Percentiles rank a stretch among this genome's conserved stretches.
Evolutionary conservation across 2,888 invertebrate genomes (phyloP).

Genomic region (Trissoscelio sp.): DNA sequence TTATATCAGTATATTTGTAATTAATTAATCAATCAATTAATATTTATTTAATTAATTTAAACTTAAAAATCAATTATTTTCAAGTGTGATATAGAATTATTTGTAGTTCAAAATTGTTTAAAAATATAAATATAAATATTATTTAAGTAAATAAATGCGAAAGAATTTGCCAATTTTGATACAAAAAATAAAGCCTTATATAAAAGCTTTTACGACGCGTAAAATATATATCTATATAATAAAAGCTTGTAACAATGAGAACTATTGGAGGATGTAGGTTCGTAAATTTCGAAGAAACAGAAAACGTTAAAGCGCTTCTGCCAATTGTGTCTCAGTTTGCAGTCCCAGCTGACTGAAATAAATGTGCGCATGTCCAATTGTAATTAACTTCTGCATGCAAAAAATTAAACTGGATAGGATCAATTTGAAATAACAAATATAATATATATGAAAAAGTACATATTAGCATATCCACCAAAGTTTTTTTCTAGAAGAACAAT

Average conservation of each 20-base stretch:
- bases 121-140: no score
- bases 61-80: no score
- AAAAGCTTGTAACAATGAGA: not conserved
- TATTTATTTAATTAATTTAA: no score
- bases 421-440: not conserved
- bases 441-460: not conserved
- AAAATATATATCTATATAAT: not conserved
- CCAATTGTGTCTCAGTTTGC: not conserved
- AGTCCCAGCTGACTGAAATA: not conserved
- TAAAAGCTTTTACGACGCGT: not conserved
- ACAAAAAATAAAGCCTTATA: no score
- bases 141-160: no score
- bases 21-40: no score
- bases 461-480: not conserved
- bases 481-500: no score
- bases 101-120: no score
- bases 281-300: not conserved
- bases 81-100: no score
- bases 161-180: no score
- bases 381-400: not conserved
- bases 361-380: not conserved
- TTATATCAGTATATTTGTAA: no score
- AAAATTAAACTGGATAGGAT: no score
- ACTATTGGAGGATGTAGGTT: not conserved
- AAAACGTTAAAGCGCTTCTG: not conserved